Percentiles rank a stretch among this genome's conserved stretches.
phyloP scores from a whole-genome alignment of 2,888 invertebrate genomes.

The Pycnomerus fuliginosus region DNA sequence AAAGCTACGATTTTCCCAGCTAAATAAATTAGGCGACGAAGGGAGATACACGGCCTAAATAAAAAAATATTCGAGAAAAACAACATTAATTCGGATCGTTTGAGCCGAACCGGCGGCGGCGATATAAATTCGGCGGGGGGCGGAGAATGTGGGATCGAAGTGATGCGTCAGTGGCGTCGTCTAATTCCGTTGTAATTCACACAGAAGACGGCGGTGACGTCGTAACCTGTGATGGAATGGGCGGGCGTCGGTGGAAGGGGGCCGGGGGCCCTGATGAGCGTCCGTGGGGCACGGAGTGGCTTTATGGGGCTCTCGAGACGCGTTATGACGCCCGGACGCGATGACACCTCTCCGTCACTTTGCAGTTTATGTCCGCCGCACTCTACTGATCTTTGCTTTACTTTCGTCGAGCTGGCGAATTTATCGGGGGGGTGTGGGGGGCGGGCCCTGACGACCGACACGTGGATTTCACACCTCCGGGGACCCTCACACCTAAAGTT shows the following conservation, averaged over 20 bases:
- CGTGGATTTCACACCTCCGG: too few species aligned
- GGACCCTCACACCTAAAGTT: too few species aligned
- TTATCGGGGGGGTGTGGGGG: too few species aligned
- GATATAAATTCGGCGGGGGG: constrained; percentile 22
- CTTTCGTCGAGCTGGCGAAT: too few species aligned
- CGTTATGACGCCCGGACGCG: constrained; percentile 30
- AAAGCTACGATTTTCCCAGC: constrained; percentile 21
- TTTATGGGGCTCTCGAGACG: constrained; percentile 37
- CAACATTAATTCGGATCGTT: constrained; percentile 26
- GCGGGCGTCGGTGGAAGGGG: constrained; percentile 8
- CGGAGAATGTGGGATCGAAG: too few species aligned
- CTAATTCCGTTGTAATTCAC: constrained; percentile 22
- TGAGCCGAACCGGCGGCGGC: constrained; percentile 20
- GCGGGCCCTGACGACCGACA: too few species aligned
- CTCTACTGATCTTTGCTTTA: constrained; percentile 29
- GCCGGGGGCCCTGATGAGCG: constrained; percentile 37
- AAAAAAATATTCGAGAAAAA: constrained; percentile 24
- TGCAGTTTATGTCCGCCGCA: constrained; percentile 34
- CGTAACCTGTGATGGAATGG: too few species aligned
- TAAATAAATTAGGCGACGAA: constrained; percentile 22
- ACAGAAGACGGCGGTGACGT: background rate
- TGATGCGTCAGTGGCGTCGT: constrained; percentile 2
- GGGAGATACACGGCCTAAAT: constrained; percentile 20
- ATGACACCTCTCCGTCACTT: constrained; percentile 33
- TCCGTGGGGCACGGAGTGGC: constrained; percentile 38